Evolutionary conservation across 2,113 vertebrate species (phyloP).

Genomic region (Promerops cafer): DNA sequence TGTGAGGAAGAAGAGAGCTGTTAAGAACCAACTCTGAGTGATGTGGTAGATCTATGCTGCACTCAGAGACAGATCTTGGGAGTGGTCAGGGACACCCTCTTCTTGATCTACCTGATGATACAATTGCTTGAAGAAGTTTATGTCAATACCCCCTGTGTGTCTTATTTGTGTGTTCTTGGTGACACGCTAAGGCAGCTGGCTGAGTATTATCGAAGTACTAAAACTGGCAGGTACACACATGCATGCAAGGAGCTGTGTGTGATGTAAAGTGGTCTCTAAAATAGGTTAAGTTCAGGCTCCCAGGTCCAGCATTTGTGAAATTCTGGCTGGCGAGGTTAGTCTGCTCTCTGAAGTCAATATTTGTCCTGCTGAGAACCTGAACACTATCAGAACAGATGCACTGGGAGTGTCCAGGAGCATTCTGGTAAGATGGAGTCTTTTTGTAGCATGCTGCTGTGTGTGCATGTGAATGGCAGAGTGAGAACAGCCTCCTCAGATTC

Average conservation of each 20-base stretch:
- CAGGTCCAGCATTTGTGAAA: neutral
- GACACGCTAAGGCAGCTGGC: neutral
- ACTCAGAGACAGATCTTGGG: neutral
- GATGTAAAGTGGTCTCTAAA: neutral
- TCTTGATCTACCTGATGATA: neutral
- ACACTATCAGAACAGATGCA: fast-evolving
- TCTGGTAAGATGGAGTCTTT: neutral
- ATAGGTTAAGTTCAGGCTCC: neutral
- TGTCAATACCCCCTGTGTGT: neutral
- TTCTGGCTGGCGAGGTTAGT: fast-evolving
- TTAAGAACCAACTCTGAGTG: neutral
- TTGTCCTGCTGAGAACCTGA: neutral
- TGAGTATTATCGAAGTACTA: neutral
- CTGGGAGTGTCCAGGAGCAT: neutral
- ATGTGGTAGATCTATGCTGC: neutral
- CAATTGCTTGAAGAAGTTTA: neutral
- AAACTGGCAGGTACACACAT: neutral
- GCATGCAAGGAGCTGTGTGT: fast-evolving
- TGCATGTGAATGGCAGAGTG: neutral
- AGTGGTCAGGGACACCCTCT: neutral
- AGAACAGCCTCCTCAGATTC: neutral
- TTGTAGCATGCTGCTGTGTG: neutral
- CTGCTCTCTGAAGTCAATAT: neutral
- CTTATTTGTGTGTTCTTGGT: neutral
- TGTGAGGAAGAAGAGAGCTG: neutral